A percentile compares a stretch with the other conserved stretches of the same genome.
Conservation (phyloP, 2,113 vertebrate species). For the Podiceps cristatus region DNA sequence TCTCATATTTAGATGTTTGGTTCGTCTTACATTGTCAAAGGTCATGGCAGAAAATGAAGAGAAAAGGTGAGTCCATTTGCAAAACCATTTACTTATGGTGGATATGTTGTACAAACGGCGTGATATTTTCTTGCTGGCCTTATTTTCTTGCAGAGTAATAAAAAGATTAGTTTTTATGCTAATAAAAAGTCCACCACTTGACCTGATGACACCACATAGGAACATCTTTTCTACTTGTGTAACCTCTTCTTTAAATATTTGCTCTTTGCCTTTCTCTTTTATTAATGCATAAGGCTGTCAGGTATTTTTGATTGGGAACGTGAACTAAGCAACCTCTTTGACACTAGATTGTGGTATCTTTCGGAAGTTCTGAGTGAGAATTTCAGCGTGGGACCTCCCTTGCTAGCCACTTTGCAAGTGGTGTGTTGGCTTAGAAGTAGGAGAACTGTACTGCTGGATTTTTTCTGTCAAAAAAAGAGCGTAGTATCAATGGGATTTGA, state of each 20-base stretch:
- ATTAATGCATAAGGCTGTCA: background rate
- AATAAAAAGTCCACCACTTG: background rate
- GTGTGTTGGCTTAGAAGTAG: background rate
- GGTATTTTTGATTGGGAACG: background rate
- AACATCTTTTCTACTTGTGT: background rate
- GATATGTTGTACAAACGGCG: background rate
- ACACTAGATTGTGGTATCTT: background rate
- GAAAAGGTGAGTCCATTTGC: slow-evolving; percentile 72
- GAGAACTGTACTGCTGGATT: background rate
- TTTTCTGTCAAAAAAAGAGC: background rate
- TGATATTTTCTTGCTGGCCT: background rate
- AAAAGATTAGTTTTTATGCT: background rate
- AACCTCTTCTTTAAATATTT: background rate
- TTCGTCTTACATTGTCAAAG: slow-evolving; percentile 81
- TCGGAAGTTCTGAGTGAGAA: background rate
- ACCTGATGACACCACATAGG: background rate
- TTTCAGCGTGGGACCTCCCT: background rate
- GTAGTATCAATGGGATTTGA: background rate
- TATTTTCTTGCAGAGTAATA: background rate
- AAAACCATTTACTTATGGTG: background rate
- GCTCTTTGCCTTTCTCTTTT: background rate
- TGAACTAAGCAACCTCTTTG: background rate
- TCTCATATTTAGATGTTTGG: slow-evolving; percentile 83
- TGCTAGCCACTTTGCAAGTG: background rate
- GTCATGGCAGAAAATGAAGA: slow-evolving; percentile 70